Conservation (phyloP, 2,113 vertebrate species). For the Urocolius indicus region DNA sequence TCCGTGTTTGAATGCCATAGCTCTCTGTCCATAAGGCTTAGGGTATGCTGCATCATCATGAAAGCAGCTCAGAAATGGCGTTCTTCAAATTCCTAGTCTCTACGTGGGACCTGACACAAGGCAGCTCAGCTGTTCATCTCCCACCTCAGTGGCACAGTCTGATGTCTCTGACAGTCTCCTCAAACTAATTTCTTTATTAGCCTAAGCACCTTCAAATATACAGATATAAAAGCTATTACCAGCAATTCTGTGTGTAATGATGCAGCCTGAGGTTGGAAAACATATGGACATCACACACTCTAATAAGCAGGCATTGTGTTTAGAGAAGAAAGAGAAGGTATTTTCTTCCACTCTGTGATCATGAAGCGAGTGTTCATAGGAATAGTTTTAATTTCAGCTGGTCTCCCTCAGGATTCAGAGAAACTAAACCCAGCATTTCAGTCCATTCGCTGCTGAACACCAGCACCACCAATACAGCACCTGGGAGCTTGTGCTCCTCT, state of each 20-base stretch:
- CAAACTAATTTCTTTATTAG: not conserved
- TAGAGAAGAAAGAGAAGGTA: not conserved
- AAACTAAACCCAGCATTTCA: not conserved
- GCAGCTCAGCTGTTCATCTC: not conserved
- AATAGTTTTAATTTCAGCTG: not conserved
- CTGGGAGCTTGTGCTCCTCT: not conserved
- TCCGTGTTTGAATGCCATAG: not conserved
- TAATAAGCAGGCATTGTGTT: not conserved
- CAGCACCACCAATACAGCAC: not conserved
- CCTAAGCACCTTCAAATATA: not conserved
- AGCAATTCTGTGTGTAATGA: not conserved
- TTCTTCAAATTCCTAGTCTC: not conserved
- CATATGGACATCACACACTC: conserved; percentile 1
- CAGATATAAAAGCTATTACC: not conserved
- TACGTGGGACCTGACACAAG: rapidly evolving
- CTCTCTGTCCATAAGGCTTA: not conserved
- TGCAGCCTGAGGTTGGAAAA: not conserved
- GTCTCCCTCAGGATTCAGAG: not conserved
- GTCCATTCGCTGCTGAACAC: not conserved
- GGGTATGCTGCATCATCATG: not conserved
- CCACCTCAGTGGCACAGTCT: not conserved
- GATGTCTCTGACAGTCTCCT: not conserved
- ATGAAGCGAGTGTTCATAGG: not conserved
- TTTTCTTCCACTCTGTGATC: not conserved
- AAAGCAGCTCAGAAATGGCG: not conserved